Conservation (phyloP, 92 coral and sea anemone species). For the Actinernus sp. region DNA sequence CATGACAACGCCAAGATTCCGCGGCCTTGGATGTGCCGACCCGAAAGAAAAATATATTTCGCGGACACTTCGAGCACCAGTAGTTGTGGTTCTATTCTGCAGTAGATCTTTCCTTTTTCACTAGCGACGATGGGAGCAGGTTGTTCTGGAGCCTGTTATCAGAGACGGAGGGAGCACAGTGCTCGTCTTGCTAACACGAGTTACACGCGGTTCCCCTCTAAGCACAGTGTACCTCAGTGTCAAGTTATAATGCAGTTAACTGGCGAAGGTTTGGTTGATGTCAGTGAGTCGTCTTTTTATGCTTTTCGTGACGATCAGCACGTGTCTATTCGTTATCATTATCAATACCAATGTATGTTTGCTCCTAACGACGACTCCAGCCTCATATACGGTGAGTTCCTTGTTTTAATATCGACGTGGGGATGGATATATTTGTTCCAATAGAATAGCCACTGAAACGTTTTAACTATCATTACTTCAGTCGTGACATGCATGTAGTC, state of each 20-base stretch:
- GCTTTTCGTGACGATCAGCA: slow-evolving; percentile 59
- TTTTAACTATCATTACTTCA: too few relatives aligned
- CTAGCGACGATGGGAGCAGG: slow-evolving; percentile 32
- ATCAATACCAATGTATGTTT: slow-evolving; percentile 63
- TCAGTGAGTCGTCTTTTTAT: slow-evolving; percentile 35
- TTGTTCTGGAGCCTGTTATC: slow-evolving; percentile 5
- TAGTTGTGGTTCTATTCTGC: too few relatives aligned
- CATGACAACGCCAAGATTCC: too few relatives aligned
- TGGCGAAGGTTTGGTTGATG: slow-evolving; percentile 68
- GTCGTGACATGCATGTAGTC: too few relatives aligned
- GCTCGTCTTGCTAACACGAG: slow-evolving; percentile 19
- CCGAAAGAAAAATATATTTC: too few relatives aligned
- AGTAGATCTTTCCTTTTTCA: too few relatives aligned
- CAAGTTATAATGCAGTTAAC: slow-evolving; percentile 67
- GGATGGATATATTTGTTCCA: too few relatives aligned
- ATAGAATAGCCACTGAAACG: too few relatives aligned
- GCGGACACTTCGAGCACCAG: too few relatives aligned
- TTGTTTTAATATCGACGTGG: neutral
- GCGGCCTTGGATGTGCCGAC: too few relatives aligned
- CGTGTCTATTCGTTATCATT: slow-evolving; percentile 61
- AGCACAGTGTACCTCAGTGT: slow-evolving; percentile 5
- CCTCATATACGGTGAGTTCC: slow-evolving; percentile 63
- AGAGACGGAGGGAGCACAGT: neutral
- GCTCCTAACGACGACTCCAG: slow-evolving; percentile 70
- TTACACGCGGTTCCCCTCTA: slow-evolving; percentile 61